Evolutionary conservation across 2,888 invertebrate species (phyloP).

Genomic region (Steromphala cineraria): DNA sequence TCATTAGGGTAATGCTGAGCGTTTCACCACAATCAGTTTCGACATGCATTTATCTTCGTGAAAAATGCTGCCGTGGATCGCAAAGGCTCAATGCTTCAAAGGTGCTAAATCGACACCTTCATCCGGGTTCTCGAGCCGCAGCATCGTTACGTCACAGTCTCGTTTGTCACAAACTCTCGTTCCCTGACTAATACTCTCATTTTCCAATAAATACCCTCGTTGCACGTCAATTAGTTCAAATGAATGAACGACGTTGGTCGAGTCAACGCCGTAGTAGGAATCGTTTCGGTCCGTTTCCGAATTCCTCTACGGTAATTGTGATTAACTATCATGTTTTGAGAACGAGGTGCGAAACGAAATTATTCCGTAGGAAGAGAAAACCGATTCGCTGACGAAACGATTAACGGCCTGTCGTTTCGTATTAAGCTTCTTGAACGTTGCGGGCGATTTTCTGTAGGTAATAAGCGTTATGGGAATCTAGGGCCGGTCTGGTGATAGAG

Average conservation of each 20-base stretch:
- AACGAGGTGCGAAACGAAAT: slow-evolving; percentile 18
- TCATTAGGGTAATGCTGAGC: slow-evolving; percentile 7
- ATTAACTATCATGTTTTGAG: slow-evolving; percentile 12
- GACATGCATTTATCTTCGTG: slow-evolving; percentile 18
- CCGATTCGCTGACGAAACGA: neutral
- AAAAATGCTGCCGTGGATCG: neutral
- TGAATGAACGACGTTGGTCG: neutral
- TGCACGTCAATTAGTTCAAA: neutral
- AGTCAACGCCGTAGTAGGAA: neutral
- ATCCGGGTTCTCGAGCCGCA: neutral
- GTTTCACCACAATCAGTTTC: slow-evolving; percentile 4
- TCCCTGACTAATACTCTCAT: neutral
- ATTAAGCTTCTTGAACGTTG: slow-evolving; percentile 1
- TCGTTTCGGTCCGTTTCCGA: slow-evolving; percentile 19
- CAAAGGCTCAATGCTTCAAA: neutral
- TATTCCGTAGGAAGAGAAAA: slow-evolving; percentile 13
- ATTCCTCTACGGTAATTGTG: slow-evolving; percentile 19
- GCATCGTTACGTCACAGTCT: slow-evolving; percentile 3
- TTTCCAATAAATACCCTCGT: neutral
- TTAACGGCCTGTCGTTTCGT: neutral
- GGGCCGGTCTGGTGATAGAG: neutral
- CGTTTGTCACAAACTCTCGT: slow-evolving; percentile 11
- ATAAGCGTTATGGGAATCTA: slow-evolving; percentile 14
- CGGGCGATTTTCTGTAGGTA: slow-evolving; percentile 14
- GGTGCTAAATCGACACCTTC: neutral